phyloP scores from a whole-genome alignment of 2,797 vertebrate species.

The Rhynchonycteris naso region DNA sequence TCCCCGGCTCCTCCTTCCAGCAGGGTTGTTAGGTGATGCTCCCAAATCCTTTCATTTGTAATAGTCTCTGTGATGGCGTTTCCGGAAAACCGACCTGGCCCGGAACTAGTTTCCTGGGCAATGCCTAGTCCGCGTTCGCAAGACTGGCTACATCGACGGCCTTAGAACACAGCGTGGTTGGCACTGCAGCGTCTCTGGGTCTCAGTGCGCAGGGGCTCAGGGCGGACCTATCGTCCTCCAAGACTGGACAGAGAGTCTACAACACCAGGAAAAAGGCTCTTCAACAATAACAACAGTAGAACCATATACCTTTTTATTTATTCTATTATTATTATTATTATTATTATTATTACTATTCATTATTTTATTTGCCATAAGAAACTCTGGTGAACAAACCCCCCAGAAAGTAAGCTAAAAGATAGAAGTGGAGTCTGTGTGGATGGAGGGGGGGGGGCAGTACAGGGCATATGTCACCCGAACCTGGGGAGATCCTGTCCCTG shows the following conservation, averaged over 20 bases:
- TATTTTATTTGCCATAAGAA: not conserved
- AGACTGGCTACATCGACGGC: not conserved
- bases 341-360: too few species aligned
- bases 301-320: too few species aligned
- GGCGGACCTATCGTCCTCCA: fast-evolving
- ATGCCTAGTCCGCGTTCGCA: not conserved
- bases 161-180: fast-evolving
- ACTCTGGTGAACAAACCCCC: too few species aligned
- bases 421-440: not conserved
- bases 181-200: fast-evolving
- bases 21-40: not conserved
- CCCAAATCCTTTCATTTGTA: constrained; percentile 55
- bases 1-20: constrained; percentile 71
- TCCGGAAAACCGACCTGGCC: not conserved
- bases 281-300: not conserved
- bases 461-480: fast-evolving
- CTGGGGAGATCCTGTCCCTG: fast-evolving
- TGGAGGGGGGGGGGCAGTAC: fast-evolving
- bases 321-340: too few species aligned
- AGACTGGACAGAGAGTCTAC: not conserved
- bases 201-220: fast-evolving
- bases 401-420: not conserved
- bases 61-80: constrained; percentile 51
- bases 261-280: not conserved
- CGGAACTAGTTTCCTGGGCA: not conserved